A percentile compares a stretch with the other conserved stretches of the same genome.
phyloP scores from a whole-genome alignment of 2,888 invertebrate species.

The Palloptera scutellata region DNA sequence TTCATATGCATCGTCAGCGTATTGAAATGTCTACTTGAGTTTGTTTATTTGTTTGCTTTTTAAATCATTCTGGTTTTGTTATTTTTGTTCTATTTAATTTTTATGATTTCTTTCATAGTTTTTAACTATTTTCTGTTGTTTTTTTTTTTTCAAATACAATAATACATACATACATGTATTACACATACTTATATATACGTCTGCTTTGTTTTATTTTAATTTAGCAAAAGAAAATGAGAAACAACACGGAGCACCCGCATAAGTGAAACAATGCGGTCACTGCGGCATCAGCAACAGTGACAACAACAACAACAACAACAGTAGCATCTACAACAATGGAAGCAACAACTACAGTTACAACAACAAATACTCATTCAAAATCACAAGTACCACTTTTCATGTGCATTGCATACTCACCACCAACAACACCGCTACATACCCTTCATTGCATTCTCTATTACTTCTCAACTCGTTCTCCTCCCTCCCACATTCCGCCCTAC shows the following conservation, averaged over 20 bases:
- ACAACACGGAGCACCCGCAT: conserved; percentile 4
- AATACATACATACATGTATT: too few relatives aligned
- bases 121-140: too few relatives aligned
- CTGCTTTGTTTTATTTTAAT: not conserved
- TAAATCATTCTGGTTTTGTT: not conserved
- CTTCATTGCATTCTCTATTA: not conserved
- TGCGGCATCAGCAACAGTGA: conserved; percentile 29
- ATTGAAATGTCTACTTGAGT: not conserved
- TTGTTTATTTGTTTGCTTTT: not conserved
- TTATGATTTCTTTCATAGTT: not conserved
- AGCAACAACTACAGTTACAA: not conserved
- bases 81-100: not conserved
- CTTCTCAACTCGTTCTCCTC: too few relatives aligned
- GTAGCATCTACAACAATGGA: conserved; percentile 1
- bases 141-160: too few relatives aligned
- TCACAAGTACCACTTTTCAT: not conserved
- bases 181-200: not conserved
- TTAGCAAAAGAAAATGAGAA: conserved; percentile 5
- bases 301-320: conserved; percentile 10
- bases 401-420: conserved; percentile 6
- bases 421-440: not conserved
- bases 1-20: too few relatives aligned
- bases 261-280: conserved; percentile 44
- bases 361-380: not conserved
- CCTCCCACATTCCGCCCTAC: not conserved